phyloP scores from a whole-genome alignment of 2,888 invertebrate genomes.

The Clusia tigrina region DNA sequence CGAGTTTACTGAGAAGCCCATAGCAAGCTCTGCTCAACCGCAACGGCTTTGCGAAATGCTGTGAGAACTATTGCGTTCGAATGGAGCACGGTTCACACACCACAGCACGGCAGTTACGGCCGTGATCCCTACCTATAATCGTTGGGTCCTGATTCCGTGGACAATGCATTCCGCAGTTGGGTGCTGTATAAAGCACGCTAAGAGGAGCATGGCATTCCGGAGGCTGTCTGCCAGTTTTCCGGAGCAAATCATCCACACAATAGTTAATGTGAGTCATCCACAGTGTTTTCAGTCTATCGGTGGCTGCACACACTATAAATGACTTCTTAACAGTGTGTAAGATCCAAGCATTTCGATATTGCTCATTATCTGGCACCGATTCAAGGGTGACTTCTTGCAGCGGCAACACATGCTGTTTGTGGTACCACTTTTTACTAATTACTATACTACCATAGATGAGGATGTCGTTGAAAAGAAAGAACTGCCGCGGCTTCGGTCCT shows the following conservation, averaged over 20 bases:
- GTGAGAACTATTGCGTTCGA: conserved; percentile 88
- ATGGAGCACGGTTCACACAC: conserved; percentile 97
- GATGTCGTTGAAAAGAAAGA: conserved; percentile 99
- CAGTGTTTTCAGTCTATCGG: conserved; percentile 95
- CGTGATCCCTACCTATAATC: conserved; percentile 81
- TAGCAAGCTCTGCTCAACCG: conserved; percentile 95
- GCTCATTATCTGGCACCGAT: conserved; percentile 84
- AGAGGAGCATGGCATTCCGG: conserved; percentile 94
- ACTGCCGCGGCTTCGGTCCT: conserved; percentile 96
- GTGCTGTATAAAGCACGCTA: conserved; percentile 98
- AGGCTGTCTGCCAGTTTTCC: conserved; percentile 96
- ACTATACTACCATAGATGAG: conserved; percentile 98
- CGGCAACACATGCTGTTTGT: conserved; percentile 98
- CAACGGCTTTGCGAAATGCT: conserved; percentile 93
- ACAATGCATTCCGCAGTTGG: conserved; percentile 92
- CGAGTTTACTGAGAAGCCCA: conserved; percentile 75
- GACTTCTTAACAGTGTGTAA: conserved; percentile 97
- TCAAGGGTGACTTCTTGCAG: conserved; percentile 94
- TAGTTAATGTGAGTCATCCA: conserved; percentile 99
- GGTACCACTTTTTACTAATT: conserved; percentile 98
- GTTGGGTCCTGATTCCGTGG: conserved; percentile 96
- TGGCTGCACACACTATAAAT: conserved; percentile 99
- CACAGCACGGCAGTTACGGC: conserved; percentile 96
- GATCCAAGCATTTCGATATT: conserved; percentile 96
- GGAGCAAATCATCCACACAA: conserved; percentile 94